Conservation (phyloP, 2,113 vertebrate species). For the Ctenodactylus gundi region DNA sequence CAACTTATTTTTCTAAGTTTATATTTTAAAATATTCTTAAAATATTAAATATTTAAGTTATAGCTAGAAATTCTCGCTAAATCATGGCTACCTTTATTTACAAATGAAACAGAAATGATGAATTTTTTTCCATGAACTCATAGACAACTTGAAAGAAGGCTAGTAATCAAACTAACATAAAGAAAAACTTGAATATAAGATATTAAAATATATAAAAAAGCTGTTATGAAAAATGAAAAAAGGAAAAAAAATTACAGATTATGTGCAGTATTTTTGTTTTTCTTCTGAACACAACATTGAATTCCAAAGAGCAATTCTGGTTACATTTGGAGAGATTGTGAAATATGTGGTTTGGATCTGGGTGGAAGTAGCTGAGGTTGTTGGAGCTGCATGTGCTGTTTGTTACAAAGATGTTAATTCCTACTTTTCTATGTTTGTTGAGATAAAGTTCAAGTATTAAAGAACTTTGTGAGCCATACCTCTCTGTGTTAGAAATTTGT, state of each 20-base stretch:
- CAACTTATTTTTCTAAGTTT: background rate
- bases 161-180: background rate
- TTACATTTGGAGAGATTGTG: background rate
- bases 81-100: background rate
- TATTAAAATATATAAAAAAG: too few relatives aligned
- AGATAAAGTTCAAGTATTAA: background rate
- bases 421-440: background rate
- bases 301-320: background rate
- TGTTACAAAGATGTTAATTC: background rate
- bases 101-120: background rate
- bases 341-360: background rate
- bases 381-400: accelerated
- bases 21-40: background rate
- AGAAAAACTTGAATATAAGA: background rate
- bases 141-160: background rate
- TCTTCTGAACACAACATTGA: background rate
- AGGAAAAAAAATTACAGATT: background rate
- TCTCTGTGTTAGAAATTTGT: background rate
- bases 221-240: background rate
- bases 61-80: background rate
- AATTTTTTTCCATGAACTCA: background rate
- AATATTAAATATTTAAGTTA: background rate
- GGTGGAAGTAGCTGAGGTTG: background rate
- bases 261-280: too few relatives aligned
- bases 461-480: background rate